Conservation (phyloP, 2,888 invertebrate species). For the Tachina grossa region DNA sequence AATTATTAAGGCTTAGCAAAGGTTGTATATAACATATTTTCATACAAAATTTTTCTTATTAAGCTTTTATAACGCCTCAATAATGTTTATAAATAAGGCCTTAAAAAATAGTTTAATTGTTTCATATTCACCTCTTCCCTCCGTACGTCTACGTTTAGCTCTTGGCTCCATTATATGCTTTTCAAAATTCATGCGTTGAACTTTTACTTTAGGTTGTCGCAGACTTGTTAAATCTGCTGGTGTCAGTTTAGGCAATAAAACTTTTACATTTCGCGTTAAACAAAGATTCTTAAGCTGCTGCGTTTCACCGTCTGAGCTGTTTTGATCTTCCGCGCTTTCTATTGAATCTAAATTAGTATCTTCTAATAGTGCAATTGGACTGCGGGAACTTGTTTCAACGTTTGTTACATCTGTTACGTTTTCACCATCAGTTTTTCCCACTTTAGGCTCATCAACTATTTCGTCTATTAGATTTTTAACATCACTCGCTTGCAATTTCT, state of each 20-base stretch:
- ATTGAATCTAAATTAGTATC: conserved; percentile 12
- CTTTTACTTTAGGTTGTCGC: conserved; percentile 71
- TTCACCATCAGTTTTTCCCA: neutral
- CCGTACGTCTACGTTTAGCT: conserved; percentile 52
- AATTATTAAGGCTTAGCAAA: no score
- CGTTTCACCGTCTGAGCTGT: conserved; percentile 40
- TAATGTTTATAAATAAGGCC: no score
- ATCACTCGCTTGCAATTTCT: neutral
- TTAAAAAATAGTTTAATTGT: no score
- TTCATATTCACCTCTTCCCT: conserved; percentile 52
- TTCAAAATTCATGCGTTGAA: conserved; percentile 64
- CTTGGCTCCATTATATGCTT: conserved; percentile 15
- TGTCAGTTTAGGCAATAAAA: conserved; percentile 40
- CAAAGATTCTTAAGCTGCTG: conserved; percentile 40
- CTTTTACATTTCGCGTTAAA: conserved; percentile 38
- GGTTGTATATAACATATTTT: no score
- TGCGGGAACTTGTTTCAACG: neutral
- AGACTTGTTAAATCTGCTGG: conserved; percentile 62
- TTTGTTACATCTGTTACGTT: neutral
- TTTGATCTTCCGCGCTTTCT: neutral
- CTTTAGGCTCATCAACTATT: neutral
- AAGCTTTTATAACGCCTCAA: no score
- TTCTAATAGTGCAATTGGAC: neutral
- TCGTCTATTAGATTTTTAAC: neutral
- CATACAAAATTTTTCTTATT: no score